Evolutionary conservation across 2,888 invertebrate genomes (phyloP).

Genomic region (Philhelius pedissequus): DNA sequence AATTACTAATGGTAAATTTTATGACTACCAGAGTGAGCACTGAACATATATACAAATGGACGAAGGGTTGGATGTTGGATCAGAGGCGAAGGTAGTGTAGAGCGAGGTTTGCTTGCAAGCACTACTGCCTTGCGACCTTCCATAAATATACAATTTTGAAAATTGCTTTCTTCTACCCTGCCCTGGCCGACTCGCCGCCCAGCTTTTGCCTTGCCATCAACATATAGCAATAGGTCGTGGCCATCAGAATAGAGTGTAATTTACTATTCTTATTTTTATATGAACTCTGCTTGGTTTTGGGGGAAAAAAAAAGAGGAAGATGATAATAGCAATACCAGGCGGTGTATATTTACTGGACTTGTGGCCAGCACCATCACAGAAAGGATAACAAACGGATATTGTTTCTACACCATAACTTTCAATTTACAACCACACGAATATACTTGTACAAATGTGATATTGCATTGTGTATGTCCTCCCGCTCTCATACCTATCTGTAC

Average conservation of each 20-base stretch:
- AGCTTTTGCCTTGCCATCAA: too few species aligned
- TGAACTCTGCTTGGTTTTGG: background rate
- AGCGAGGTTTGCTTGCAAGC: background rate
- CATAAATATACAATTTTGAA: slow-evolving; percentile 50
- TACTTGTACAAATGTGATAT: slow-evolving; percentile 49
- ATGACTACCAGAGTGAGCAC: slow-evolving; percentile 5
- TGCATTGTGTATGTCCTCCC: slow-evolving; percentile 1
- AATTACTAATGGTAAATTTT: slow-evolving; percentile 50
- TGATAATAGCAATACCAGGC: slow-evolving; percentile 15
- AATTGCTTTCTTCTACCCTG: slow-evolving; percentile 38
- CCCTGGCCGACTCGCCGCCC: too few species aligned
- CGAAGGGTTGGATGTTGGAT: background rate
- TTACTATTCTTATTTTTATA: background rate
- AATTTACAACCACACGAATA: slow-evolving; percentile 63
- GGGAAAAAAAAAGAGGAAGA: background rate
- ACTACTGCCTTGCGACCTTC: slow-evolving; percentile 1
- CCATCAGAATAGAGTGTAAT: background rate
- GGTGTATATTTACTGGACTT: slow-evolving; percentile 38
- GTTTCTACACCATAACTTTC: slow-evolving; percentile 66
- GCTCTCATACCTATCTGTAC: background rate
- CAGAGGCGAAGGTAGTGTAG: background rate
- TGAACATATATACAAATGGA: slow-evolving; percentile 4
- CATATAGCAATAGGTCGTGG: background rate
- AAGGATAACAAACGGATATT: slow-evolving; percentile 62
- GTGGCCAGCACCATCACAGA: slow-evolving; percentile 40